phyloP scores from a whole-genome alignment of 2,113 vertebrate species.

The Oreochromis tanganicae region DNA sequence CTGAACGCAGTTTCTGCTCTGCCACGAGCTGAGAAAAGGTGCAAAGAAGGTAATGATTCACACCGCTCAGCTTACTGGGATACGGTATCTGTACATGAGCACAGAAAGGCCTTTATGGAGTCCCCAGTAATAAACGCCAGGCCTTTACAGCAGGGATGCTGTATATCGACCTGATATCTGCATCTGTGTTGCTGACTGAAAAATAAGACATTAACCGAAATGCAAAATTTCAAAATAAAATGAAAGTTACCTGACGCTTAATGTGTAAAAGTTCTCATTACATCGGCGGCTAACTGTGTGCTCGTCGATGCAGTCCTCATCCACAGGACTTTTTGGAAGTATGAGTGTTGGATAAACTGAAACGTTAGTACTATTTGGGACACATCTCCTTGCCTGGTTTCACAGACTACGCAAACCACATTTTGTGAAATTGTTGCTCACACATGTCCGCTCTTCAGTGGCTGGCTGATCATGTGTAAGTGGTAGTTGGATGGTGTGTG shows the following conservation, averaged over 20 bases:
- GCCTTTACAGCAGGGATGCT: neutral
- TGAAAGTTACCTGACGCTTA: rapidly evolving
- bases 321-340: neutral
- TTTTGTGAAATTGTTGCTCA: neutral
- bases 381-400: neutral
- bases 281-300: rapidly evolving
- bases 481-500: neutral
- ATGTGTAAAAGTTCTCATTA: neutral
- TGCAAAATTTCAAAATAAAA: neutral
- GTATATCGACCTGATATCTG: neutral
- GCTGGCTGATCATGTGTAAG: rapidly evolving
- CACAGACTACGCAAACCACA: neutral
- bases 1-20: neutral
- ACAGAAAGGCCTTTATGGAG: neutral
- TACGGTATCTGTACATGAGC: neutral
- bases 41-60: neutral
- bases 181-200: neutral
- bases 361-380: neutral
- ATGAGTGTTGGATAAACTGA: neutral
- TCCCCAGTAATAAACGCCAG: neutral
- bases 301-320: too few species aligned
- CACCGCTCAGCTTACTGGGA: neutral
- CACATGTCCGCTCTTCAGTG: neutral
- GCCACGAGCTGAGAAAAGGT: neutral
- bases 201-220: neutral